phyloP scores from a whole-genome alignment of 2,797 vertebrate species.

The Spondyliosoma cantharus region DNA sequence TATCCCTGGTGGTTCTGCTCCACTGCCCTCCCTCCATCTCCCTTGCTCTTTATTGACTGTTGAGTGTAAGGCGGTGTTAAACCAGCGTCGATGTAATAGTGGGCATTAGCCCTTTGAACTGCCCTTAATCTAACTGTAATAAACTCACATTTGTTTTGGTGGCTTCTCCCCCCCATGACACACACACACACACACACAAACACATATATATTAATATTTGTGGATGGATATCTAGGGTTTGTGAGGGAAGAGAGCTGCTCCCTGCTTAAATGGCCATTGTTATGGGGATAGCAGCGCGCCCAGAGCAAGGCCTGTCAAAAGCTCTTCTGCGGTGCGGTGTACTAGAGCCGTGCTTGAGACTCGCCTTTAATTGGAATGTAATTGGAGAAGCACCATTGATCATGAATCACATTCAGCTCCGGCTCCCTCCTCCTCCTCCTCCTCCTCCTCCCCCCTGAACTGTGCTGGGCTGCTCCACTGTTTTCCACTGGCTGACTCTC shows the following conservation, averaged over 20 bases:
- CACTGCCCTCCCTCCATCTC: conserved; percentile 72
- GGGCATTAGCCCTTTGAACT: conserved; percentile 83
- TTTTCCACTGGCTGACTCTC: conserved; percentile 58
- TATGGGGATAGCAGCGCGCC: conserved; percentile 39
- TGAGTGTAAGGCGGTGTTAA: conserved; percentile 78
- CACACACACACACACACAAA: neutral
- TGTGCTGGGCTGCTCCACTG: conserved; percentile 37
- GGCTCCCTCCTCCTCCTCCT: conserved; percentile 44
- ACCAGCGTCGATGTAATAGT: conserved; percentile 80
- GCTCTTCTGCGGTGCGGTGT: conserved; percentile 51
- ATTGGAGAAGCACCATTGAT: conserved; percentile 83
- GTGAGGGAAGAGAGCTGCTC: conserved; percentile 20
- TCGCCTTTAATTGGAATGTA: conserved; percentile 82
- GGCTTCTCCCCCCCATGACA: neutral
- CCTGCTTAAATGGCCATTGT: conserved; percentile 49
- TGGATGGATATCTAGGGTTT: conserved; percentile 21
- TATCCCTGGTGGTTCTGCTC: conserved; percentile 69
- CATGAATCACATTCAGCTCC: conserved; percentile 76
- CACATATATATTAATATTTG: conserved; percentile 36
- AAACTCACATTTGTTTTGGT: conserved; percentile 77
- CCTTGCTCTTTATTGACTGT: conserved; percentile 81
- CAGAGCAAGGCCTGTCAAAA: conserved; percentile 59
- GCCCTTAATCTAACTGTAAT: conserved; percentile 81
- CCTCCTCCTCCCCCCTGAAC: conserved; percentile 44
- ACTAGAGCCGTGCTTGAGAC: conserved; percentile 56